Evolutionary conservation across 2,888 invertebrate genomes (phyloP).

Genomic region (Drosophila macrospina): DNA sequence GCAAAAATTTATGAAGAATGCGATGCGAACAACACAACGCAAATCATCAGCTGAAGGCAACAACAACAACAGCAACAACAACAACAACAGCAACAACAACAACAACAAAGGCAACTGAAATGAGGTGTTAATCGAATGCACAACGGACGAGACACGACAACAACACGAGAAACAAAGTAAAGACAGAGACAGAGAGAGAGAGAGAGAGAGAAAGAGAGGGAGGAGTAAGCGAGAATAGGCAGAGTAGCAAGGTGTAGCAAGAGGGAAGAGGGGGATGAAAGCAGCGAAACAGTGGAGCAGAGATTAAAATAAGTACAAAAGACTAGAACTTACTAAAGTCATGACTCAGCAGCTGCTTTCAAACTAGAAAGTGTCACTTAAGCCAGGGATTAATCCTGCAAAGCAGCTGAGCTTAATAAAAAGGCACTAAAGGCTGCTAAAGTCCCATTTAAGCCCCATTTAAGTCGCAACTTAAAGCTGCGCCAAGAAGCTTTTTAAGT

Average conservation of each 20-base stretch:
- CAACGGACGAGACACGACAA: constrained; percentile 45
- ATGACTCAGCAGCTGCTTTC: constrained; percentile 14
- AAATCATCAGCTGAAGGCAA: constrained; percentile 45
- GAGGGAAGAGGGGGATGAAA: not conserved
- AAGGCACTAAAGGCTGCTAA: too few species aligned
- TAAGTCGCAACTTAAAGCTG: too few species aligned
- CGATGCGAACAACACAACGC: constrained; percentile 37
- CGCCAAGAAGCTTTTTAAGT: too few species aligned
- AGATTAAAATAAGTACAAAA: constrained; percentile 11
- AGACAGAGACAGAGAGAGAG: too few species aligned
- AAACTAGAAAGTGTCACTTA: not conserved
- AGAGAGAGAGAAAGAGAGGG: too few species aligned
- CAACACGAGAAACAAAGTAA: constrained; percentile 27
- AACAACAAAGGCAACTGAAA: constrained; percentile 12
- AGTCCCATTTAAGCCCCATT: too few species aligned
- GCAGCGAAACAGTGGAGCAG: constrained; percentile 2
- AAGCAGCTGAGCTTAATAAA: too few species aligned
- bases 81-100: constrained; percentile 10
- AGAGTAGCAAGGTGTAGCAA: too few species aligned
- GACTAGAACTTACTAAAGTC: not conserved
- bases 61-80: constrained; percentile 22
- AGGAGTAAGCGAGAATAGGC: not conserved
- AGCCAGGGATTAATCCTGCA: too few species aligned
- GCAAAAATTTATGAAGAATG: constrained; percentile 61
- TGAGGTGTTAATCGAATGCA: constrained; percentile 78